Conservation (phyloP, 2,797 vertebrate species). For the Halcyon badia region DNA sequence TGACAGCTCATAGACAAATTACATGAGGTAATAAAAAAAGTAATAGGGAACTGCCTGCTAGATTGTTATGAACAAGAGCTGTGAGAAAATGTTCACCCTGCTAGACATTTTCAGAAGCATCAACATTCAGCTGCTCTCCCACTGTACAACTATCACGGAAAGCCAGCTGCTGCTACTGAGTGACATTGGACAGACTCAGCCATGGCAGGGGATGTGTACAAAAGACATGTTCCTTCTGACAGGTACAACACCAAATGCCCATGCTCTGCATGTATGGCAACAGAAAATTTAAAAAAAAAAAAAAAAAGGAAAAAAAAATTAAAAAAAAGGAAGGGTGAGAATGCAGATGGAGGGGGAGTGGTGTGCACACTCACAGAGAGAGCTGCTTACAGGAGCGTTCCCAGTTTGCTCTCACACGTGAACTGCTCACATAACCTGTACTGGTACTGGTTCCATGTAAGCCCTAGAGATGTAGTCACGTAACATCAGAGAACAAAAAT, state of each 20-base stretch:
- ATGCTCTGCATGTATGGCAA: background rate
- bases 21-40: background rate
- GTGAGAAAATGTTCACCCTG: background rate
- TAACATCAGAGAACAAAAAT: background rate
- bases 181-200: background rate
- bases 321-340: background rate
- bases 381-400: background rate
- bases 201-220: background rate
- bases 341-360: background rate
- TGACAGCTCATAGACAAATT: background rate
- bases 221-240: background rate
- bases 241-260: accelerated
- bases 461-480: background rate
- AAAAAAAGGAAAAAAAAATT: accelerated
- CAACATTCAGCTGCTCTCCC: background rate
- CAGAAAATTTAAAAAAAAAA: accelerated
- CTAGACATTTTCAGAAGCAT: background rate
- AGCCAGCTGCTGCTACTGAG: background rate
- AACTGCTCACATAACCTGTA: background rate
- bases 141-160: background rate
- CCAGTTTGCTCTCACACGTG: background rate
- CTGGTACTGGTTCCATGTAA: background rate
- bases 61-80: background rate
- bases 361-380: accelerated
- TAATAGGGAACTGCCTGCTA: background rate